Conservation (phyloP, 2,888 invertebrate genomes). For the Epirrhoe tristata region DNA sequence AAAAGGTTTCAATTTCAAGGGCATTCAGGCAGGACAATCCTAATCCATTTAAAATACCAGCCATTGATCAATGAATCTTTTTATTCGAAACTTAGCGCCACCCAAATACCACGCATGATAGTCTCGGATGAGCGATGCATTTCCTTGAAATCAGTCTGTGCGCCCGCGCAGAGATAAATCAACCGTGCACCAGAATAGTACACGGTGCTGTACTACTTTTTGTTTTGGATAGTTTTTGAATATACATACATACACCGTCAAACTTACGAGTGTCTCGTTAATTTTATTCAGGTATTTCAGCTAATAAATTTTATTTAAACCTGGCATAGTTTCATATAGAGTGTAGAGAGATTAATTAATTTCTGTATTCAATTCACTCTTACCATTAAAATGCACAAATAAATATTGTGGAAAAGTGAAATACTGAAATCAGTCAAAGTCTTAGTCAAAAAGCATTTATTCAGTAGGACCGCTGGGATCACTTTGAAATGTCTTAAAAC, state of each 20-base stretch:
- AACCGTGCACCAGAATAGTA: slow-evolving; percentile 57
- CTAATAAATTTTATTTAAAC: neutral
- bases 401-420: too few relatives aligned
- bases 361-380: too few relatives aligned
- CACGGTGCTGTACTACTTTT: slow-evolving; percentile 45
- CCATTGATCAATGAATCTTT: slow-evolving; percentile 37
- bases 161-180: slow-evolving; percentile 60
- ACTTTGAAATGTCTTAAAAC: too few relatives aligned
- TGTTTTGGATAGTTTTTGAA: slow-evolving; percentile 35
- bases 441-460: too few relatives aligned
- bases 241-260: neutral
- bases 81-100: slow-evolving; percentile 44
- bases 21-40: slow-evolving; percentile 9
- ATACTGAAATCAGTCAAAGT: too few relatives aligned
- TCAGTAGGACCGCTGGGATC: too few relatives aligned
- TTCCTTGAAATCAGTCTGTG: slow-evolving; percentile 56
- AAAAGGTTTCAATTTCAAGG: neutral
- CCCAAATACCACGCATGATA: slow-evolving; percentile 42
- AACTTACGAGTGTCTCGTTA: neutral
- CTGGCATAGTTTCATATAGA: neutral
- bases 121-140: slow-evolving; percentile 45
- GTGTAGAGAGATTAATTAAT: too few relatives aligned
- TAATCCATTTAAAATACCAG: slow-evolving; percentile 29
- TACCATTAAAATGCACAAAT: too few relatives aligned
- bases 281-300: neutral